These are phyloP conservation scores for Anguilla japonica DNA, from an alignment of 2,113 vertebrate genomes.

Conservation along the genomic window DNA sequence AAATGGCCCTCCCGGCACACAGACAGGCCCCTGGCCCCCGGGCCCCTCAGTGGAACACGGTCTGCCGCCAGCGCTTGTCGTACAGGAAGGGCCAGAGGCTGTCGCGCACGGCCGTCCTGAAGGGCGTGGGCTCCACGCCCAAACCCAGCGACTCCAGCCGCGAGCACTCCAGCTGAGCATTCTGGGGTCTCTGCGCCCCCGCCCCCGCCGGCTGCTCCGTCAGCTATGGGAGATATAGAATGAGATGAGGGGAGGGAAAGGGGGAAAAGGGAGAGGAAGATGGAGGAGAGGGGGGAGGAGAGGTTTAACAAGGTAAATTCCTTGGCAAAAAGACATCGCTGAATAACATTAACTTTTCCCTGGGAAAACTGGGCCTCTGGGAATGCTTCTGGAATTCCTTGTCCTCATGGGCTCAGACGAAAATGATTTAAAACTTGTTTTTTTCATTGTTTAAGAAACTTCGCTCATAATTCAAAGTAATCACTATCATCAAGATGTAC, in stretches of 20 bases:
- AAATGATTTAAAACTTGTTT: neutral
- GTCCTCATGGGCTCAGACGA: neutral
- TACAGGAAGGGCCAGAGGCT: constrained; percentile 93
- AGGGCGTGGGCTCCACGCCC: constrained; percentile 77
- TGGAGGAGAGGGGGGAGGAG: neutral
- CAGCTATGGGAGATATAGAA: constrained; percentile 66
- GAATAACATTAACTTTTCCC: neutral
- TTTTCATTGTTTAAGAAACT: neutral
- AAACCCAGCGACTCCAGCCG: constrained; percentile 85
- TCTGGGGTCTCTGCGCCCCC: constrained; percentile 79
- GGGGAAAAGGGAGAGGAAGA: neutral
- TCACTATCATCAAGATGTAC: neutral
- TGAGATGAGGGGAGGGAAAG: neutral
- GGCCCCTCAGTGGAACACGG: constrained; percentile 78
- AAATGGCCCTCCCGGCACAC: no score
- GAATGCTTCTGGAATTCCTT: neutral
- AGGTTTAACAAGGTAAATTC: neutral
- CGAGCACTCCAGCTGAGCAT: constrained; percentile 87
- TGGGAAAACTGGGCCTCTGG: neutral
- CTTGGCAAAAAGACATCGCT: neutral
- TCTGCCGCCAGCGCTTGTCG: constrained; percentile 94
- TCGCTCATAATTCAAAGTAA: neutral
- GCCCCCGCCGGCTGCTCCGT: constrained; percentile 78
- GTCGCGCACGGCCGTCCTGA: constrained; percentile 80
- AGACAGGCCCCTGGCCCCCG: no score